phyloP scores from a whole-genome alignment of 2,888 invertebrate species.

The Acrobeloides nanus region DNA sequence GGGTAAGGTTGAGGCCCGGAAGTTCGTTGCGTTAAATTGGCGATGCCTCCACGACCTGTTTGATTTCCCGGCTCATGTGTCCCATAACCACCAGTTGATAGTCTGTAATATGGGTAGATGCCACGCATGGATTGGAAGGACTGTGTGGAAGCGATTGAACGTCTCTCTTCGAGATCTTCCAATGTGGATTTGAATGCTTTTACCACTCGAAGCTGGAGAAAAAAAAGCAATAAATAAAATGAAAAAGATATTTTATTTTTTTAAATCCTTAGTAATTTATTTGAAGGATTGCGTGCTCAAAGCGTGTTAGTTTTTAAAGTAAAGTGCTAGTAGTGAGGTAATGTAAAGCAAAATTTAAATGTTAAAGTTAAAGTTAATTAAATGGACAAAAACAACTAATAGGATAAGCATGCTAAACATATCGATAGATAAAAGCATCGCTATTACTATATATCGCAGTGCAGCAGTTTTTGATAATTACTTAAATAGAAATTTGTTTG shows the following conservation, averaged over 20 bases:
- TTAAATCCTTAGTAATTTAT: conserved; percentile 9
- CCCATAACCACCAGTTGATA: conserved; percentile 9
- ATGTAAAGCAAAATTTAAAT: too few species aligned
- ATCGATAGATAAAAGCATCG: too few species aligned
- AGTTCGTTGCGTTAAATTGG: conserved; percentile 36
- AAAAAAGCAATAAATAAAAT: conserved; percentile 4
- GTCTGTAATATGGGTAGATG: conserved; percentile 9
- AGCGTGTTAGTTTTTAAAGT: too few species aligned
- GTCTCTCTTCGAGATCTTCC: conserved; percentile 97
- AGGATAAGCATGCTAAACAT: too few species aligned
- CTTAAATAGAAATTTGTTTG: too few species aligned
- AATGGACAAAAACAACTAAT: too few species aligned
- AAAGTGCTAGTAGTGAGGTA: too few species aligned
- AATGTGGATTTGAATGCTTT: conserved; percentile 98
- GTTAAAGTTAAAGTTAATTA: too few species aligned
- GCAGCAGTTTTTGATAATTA: too few species aligned
- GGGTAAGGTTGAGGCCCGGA: conserved; percentile 47
- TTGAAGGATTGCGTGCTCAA: too few species aligned
- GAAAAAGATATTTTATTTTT: conserved; percentile 8
- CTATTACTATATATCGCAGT: too few species aligned
- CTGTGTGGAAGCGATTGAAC: conserved; percentile 93
- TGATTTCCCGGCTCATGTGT: too few species aligned
- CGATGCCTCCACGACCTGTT: conserved; percentile 15
- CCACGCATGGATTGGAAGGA: conserved; percentile 62
- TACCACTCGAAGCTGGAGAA: conserved; percentile 95